phyloP scores from a whole-genome alignment of 2,113 vertebrate genomes.

The Alaudala cheleensis region DNA sequence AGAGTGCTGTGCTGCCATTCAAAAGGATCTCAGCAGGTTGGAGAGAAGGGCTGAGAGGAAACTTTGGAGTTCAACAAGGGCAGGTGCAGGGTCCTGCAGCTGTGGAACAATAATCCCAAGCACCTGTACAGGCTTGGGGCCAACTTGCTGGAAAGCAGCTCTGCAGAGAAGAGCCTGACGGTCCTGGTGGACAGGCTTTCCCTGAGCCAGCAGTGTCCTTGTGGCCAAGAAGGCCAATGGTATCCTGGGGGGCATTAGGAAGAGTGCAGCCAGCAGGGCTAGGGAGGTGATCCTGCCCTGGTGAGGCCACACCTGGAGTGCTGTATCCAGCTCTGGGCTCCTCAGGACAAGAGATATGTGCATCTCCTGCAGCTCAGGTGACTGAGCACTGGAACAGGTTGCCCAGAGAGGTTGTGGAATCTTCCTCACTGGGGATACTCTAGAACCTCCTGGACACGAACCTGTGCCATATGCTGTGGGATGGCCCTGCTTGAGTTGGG shows the following conservation, averaged over 20 bases:
- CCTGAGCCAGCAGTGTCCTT: not conserved
- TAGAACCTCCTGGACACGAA: not conserved
- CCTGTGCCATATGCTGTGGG: not conserved
- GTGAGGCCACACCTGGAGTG: not conserved
- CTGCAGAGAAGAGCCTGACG: not conserved
- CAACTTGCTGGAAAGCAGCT: not conserved
- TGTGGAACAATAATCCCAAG: rapidly evolving
- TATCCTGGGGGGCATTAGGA: not conserved
- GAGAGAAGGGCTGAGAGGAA: not conserved
- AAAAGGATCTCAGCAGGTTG: rapidly evolving
- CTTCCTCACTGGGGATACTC: not conserved
- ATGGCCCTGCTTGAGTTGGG: not conserved
- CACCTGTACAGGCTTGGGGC: not conserved
- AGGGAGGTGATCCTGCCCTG: not conserved
- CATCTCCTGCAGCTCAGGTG: not conserved
- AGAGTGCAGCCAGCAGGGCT: rapidly evolving
- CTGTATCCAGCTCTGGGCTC: not conserved
- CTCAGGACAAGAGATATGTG: not conserved
- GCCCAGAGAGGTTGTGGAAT: not conserved
- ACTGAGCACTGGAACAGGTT: not conserved
- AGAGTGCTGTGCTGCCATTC: not conserved
- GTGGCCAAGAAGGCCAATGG: rapidly evolving
- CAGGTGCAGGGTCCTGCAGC: not conserved
- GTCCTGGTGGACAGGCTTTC: not conserved
- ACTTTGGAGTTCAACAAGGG: rapidly evolving